Evolutionary conservation across 2,113 vertebrate species (phyloP), one percentile per base, ranked within the genome.

Genomic region (Corvus hawaiiensis): DNA sequence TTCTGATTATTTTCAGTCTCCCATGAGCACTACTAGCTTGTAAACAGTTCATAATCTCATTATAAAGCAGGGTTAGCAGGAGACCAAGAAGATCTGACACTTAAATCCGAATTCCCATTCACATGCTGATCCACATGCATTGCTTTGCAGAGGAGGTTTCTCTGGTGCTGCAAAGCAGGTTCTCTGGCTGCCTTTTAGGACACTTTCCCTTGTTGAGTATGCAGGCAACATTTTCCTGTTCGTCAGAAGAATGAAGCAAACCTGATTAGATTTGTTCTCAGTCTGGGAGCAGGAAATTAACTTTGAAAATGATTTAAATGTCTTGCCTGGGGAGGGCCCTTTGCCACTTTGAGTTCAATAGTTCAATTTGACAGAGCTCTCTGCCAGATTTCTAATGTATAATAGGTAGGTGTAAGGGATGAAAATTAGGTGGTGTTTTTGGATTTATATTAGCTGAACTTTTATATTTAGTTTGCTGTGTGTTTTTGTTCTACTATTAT

Each of bases 271-370:
- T 98, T 98, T 98, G 97, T 97, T 98, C 97, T 96, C 94, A 80
- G 75, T 96, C 90, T 96, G 95, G 97, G 95, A 97, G 96, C 95
- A 96, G 97, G 97, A 98, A 98, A 98, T 98, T 98, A 98, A 97
- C 96, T 98, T 97, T 97, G 95, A 97, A 98, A 97, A 97, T 96
- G 73, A 97, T 98, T 98, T 98, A 98, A 97, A 97, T 97, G 92
- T 96, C 95, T 97, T 97, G 96, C 96, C 91, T 91, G 74, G 93
- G 90, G 96, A 97, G 76, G 96, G 89, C 95, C 95, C 97, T 97
- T 97, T 96, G 96, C 88, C 78, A 89, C 94, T 91, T 89, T 33
- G 87, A 97, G 97, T 98, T 97, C 95, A 97, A 95, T 95, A 98
- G 98, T 98, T 98, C 98, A 97, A n/a, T 96, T 88, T 97, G 96